Percentiles rank a stretch among this genome's conserved stretches.
These are phyloP conservation scores for Urocolius indicus DNA, from an alignment of 2,113 vertebrate genomes.

Conservation along the genomic window DNA sequence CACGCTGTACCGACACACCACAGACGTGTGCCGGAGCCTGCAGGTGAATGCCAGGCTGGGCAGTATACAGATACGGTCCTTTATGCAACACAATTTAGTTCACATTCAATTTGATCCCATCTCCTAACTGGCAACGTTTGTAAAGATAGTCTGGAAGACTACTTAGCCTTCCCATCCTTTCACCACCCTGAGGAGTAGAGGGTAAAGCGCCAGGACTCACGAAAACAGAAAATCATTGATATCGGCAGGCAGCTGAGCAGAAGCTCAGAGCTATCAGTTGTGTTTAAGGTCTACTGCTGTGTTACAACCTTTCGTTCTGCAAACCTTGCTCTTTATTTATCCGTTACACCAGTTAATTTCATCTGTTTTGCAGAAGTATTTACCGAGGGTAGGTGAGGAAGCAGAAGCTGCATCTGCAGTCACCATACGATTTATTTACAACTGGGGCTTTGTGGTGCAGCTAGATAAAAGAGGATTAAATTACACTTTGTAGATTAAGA, in stretches of 20 bases:
- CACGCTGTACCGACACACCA: fast-evolving
- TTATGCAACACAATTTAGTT: not conserved
- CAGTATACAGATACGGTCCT: fast-evolving
- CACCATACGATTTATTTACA: constrained; percentile 68
- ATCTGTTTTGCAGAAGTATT: constrained; percentile 64
- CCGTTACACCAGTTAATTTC: constrained; percentile 14
- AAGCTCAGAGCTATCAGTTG: constrained; percentile 15
- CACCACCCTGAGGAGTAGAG: not conserved
- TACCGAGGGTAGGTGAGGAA: constrained; percentile 40
- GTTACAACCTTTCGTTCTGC: not conserved
- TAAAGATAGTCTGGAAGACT: not conserved
- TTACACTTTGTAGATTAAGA: constrained; percentile 76
- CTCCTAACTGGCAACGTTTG: not conserved
- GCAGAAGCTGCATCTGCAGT: constrained; percentile 38
- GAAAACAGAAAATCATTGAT: constrained; percentile 15
- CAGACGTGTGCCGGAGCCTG: not conserved
- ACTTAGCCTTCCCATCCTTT: not conserved
- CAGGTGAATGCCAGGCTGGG: fast-evolving
- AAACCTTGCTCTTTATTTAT: not conserved
- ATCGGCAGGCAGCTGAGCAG: constrained; percentile 48
- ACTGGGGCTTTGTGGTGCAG: constrained; percentile 41
- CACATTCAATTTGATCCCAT: not conserved
- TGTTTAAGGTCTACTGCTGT: constrained; percentile 24
- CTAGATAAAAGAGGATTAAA: constrained; percentile 77
- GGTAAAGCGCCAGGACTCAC: not conserved